phyloP scores from a whole-genome alignment of 2,113 vertebrate species.

The Labeo catla region DNA sequence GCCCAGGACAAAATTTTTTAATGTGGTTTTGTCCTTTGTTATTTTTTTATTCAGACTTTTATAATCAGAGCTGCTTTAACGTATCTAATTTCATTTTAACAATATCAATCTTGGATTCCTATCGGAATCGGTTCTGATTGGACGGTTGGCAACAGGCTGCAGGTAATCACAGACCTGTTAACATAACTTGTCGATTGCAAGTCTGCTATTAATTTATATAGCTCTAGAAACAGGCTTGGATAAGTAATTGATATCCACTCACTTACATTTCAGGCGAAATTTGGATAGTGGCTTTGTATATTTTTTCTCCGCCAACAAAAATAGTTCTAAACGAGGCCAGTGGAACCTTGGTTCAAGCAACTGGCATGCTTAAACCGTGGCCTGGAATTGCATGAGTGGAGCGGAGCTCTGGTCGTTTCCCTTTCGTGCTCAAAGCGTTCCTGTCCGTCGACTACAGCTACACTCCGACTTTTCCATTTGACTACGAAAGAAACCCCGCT shows the following conservation, averaged over 20 bases:
- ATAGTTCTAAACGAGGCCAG: not conserved
- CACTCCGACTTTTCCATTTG: not conserved
- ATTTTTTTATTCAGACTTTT: not conserved
- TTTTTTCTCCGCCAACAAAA: not conserved
- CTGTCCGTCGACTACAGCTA: not conserved
- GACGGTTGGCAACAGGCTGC: not conserved
- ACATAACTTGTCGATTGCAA: not conserved
- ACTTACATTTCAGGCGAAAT: not conserved
- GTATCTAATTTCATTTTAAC: not conserved
- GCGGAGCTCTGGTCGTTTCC: not conserved
- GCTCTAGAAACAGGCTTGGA: not conserved
- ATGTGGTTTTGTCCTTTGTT: not conserved
- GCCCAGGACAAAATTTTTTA: not conserved
- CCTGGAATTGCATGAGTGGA: not conserved
- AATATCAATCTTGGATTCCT: not conserved
- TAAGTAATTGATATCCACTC: not conserved
- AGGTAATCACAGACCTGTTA: not conserved
- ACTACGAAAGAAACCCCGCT: not conserved
- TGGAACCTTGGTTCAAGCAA: not conserved
- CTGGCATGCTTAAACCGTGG: not conserved
- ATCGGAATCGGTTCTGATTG: not conserved
- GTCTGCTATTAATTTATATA: not conserved
- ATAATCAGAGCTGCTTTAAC: not conserved
- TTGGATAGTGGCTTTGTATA: not conserved
- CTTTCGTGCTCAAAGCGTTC: not conserved